A percentile compares a stretch with the other conserved stretches of the same genome.
phyloP scores from a whole-genome alignment of 2,888 invertebrate species.

The Serripes groenlandicus region DNA sequence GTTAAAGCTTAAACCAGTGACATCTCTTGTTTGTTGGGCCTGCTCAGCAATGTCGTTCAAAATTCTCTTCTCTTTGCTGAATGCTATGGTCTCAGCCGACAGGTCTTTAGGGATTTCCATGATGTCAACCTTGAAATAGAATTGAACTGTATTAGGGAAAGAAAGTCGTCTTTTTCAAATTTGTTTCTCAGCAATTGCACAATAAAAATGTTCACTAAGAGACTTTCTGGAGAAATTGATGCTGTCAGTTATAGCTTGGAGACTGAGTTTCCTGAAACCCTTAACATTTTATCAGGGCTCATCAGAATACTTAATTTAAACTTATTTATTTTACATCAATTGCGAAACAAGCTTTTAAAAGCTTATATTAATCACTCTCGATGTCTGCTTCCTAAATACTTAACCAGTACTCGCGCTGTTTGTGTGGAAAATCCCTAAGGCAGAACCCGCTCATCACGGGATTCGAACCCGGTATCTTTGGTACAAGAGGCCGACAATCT shows the following conservation, averaged over 20 bases:
- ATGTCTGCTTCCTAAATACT: too few relatives aligned
- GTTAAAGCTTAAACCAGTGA: conserved; percentile 65
- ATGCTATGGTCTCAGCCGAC: conserved; percentile 71
- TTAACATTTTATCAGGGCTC: not conserved
- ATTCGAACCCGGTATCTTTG: too few relatives aligned
- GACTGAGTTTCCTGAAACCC: not conserved
- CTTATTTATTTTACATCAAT: too few relatives aligned
- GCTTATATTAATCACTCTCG: too few relatives aligned
- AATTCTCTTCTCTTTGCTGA: conserved; percentile 73
- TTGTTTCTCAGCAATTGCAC: not conserved
- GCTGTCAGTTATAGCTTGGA: not conserved
- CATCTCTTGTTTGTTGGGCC: conserved; percentile 75
- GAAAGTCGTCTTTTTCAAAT: not conserved
- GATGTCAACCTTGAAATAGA: conserved; percentile 10
- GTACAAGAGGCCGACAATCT: too few relatives aligned
- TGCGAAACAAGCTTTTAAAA: too few relatives aligned
- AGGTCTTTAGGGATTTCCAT: conserved; percentile 69
- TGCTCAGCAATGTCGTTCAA: conserved; percentile 79
- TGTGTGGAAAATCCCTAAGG: too few relatives aligned
- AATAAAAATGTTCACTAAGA: not conserved
- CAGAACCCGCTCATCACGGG: too few relatives aligned
- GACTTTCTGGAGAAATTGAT: not conserved
- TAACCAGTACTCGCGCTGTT: too few relatives aligned
- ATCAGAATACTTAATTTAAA: not conserved
- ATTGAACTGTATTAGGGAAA: not conserved